phyloP scores from a whole-genome alignment of 2,113 vertebrate species.

The Megaceryle torquata region DNA sequence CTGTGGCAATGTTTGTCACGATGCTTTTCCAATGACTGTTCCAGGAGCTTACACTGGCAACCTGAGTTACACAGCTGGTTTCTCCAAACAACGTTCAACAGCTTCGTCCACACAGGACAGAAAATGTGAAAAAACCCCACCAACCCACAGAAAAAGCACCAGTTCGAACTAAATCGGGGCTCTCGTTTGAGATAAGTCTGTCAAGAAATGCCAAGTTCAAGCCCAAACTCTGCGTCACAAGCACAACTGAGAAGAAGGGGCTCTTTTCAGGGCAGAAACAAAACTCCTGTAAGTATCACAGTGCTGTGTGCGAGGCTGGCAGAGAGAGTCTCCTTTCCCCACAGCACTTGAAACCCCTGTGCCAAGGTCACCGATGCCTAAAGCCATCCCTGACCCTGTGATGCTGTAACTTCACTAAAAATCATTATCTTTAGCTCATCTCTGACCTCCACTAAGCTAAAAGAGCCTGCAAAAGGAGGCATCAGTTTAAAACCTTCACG shows the following conservation, averaged over 20 bases:
- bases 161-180: not conserved
- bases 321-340: not conserved
- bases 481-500: not conserved
- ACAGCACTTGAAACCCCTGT: rapidly evolving
- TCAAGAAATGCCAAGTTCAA: not conserved
- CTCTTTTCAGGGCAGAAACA: not conserved
- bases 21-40: not conserved
- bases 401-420: not conserved
- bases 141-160: not conserved
- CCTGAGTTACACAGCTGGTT: not conserved
- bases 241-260: not conserved
- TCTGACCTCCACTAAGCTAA: not conserved
- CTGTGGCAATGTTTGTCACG: not conserved
- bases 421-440: not conserved
- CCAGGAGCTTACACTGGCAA: not conserved
- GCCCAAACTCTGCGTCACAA: not conserved
- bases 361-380: not conserved
- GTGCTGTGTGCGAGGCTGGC: rapidly evolving
- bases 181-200: not conserved
- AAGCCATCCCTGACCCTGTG: not conserved
- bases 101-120: not conserved
- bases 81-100: not conserved
- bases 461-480: not conserved
- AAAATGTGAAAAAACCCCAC: not conserved
- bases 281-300: not conserved